Percentiles rank a stretch among this genome's conserved stretches.
Conservation (phyloP, 2,113 vertebrate species). For the Podarcis raffonei region DNA sequence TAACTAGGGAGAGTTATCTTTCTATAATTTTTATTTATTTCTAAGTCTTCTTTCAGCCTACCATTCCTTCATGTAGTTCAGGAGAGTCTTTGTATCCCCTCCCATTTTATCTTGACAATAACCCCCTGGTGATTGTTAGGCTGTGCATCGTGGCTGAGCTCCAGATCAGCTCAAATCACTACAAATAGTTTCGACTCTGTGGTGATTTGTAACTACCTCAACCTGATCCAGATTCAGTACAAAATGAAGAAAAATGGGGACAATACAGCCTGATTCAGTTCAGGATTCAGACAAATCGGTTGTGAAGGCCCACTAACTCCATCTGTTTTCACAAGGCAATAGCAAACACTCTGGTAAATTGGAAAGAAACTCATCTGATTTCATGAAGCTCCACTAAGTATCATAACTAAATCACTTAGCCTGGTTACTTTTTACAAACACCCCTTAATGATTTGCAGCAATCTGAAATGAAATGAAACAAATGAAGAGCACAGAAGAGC, state of each 20-base stretch:
- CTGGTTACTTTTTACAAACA: neutral
- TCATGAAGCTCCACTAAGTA: neutral
- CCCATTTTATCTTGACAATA: neutral
- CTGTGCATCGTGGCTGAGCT: neutral
- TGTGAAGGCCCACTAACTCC: neutral
- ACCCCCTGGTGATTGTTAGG: neutral
- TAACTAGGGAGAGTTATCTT: neutral
- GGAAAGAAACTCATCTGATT: neutral
- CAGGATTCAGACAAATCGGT: no score
- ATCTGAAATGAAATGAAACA: neutral
- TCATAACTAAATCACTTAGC: neutral
- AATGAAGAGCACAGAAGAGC: neutral
- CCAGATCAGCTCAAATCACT: no score
- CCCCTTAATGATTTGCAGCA: constrained; percentile 9
- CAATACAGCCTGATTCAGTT: no score
- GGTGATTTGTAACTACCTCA: no score
- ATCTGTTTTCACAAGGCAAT: neutral
- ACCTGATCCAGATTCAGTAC: no score
- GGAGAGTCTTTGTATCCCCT: neutral
- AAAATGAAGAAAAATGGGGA: no score
- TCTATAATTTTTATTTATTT: neutral
- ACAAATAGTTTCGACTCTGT: no score
- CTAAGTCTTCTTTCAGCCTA: no score
- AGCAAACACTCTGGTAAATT: neutral
- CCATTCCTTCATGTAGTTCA: neutral